Base-by-base conservation (phyloP, 2,797 vertebrate species). In the Tarsius wallacei region DNA sequence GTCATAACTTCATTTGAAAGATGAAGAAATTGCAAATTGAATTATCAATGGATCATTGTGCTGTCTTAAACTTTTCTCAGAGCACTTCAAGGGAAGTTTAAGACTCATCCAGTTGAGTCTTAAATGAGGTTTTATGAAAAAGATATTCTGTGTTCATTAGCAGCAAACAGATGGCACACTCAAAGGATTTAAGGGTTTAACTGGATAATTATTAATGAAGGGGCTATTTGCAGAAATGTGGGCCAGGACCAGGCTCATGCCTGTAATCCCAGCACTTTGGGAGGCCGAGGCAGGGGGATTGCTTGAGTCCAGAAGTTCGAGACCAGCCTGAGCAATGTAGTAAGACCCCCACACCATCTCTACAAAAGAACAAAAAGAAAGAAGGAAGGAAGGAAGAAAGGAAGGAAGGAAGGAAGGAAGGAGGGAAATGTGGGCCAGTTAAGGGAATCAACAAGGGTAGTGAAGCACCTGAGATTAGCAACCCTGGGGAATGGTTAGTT, bases 11-110 rank as follows among this genome's bases (percentile, higher is more conserved):
- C 49, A 12, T 47, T 66, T n/a, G 49, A 80, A 73, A 86, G 49
- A 42, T 71, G 42, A 93, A 66, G 49, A 82, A 55, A 49, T 77
- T 78, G 86, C 71, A 73, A 66, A 36, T 90, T 36, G 36, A 93
- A 59, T 91, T 61, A 61, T 36, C 24, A 14, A 42, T 61, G 91
- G 85, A 82, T 8, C 6, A 47, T 51, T 68, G 1, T n/a, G 36
- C 33, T 59, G 0, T 83, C 47, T 87, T 17, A 77, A 66, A 68
- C 15, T 47, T 53, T 16, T 14, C 55, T 71, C 24, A 24, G 36
- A 85, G 36, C 3, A 28, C 3, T 7, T 81, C 16, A 21, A 49
- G 57, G 64, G 16, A 90, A 83, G 74, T 70, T 82, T 89, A 89
- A 71, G 61, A 22, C 16, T 73, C 49, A 70, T 49, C 33, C 63